Base-by-base conservation (phyloP, 2,888 invertebrate genomes). In the Bombylius discolor region DNA sequence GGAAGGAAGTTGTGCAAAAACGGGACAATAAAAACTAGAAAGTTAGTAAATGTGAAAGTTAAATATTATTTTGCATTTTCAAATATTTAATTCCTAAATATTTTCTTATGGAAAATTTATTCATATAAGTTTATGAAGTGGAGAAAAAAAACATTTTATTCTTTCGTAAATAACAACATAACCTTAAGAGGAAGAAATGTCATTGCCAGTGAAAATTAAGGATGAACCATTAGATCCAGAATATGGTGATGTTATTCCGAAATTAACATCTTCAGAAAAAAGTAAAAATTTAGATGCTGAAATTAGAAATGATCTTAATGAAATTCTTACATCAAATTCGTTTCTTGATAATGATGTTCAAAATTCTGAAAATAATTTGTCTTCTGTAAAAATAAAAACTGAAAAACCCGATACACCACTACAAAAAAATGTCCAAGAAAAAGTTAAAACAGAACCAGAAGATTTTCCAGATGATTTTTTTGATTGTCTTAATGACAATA, bases 381-480 rank as follows among this genome's bases (percentile, higher is more conserved):
- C 39, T 11, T 42, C 39, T 4, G 12, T 42, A 42, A 42, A 11
- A 7, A 11, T 42, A 11, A 42, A 42, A 42, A 11, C 39, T 5
- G 39, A 42, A 42, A 8, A 8, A 11, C 4, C 11, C 4, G 39
- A 42, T 42, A 1, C 39, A 11, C 9, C 11, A 11, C 23, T 3
- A 23, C 23, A 23, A 53, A 5, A 44, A 45, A 34, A 31, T 49
- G 32, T n/a, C 34, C 12, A 8, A 42, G 36, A 14, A 8, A 5
- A 13, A 11, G 11, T 46, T 9, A 49, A 54, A 13, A 12, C 49
- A 4, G 54, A 54, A 9, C 54, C 54, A 5, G 51, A 44, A 31
- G 52, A 58, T 6, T 47, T 58, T 34, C 56, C 58, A 5, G 58
- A 56, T n/a, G 52, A 53, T 47, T 58, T 56, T 50, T 58, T 58